phyloP scores from a whole-genome alignment of 2,888 invertebrate species.

The Lobophora halterata region DNA sequence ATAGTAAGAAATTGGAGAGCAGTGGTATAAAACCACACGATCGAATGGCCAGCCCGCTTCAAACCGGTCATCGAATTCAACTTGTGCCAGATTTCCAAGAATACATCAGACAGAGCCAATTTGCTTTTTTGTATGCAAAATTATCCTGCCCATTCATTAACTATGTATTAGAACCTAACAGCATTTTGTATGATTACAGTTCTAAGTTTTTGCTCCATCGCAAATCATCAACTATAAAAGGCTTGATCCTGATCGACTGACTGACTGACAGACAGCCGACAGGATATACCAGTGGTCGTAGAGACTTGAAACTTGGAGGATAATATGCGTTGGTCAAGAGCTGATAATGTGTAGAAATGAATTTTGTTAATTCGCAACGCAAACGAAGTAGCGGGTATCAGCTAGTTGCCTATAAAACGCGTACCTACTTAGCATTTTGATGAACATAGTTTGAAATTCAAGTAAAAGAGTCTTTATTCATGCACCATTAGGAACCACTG shows the following conservation, averaged over 20 bases:
- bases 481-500: constrained; percentile 67
- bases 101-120: constrained; percentile 43
- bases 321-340: too few relatives aligned
- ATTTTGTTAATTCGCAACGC: too few relatives aligned
- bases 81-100: constrained; percentile 48
- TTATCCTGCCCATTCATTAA: constrained; percentile 44
- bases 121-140: constrained; percentile 50
- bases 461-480: constrained; percentile 56
- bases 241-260: not conserved
- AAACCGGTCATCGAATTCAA: constrained; percentile 48
- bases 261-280: too few relatives aligned
- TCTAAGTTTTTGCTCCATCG: constrained; percentile 18
- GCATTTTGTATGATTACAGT: constrained; percentile 24
- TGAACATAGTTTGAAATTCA: constrained; percentile 6
- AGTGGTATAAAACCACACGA: constrained; percentile 20
- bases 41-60: constrained; percentile 37
- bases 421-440: too few relatives aligned
- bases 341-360: too few relatives aligned
- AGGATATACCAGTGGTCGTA: too few relatives aligned
- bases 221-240: constrained; percentile 6
- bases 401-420: too few relatives aligned
- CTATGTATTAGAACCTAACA: constrained; percentile 34
- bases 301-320: too few relatives aligned
- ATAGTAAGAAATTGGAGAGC: constrained; percentile 7
- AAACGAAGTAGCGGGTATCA: too few relatives aligned